These are phyloP conservation scores for Arenaria interpres DNA, from an alignment of 2,113 vertebrate species.

Conservation along the genomic window DNA sequence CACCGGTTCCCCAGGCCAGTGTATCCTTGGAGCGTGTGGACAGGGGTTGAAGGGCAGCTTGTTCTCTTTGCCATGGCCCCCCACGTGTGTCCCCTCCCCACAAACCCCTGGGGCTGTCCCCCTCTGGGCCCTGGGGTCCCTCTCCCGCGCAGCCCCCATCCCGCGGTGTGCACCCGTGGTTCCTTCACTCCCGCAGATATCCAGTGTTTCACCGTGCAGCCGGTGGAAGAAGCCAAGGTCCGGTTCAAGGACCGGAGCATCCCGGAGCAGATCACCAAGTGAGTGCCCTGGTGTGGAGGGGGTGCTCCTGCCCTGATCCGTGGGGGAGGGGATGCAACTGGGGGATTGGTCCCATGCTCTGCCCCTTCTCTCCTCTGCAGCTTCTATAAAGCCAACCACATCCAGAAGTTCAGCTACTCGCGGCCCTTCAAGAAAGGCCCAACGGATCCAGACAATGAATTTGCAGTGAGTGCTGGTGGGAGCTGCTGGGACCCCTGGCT, in stretches of 20 bases:
- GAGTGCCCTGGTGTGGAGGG: background rate
- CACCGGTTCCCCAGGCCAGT: constrained; percentile 9
- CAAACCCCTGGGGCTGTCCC: background rate
- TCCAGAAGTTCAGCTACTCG: constrained; percentile 65
- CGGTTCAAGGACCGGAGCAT: constrained; percentile 40
- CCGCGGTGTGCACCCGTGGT: fast-evolving
- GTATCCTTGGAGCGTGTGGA: constrained; percentile 1
- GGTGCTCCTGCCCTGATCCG: fast-evolving
- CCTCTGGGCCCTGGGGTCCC: no score
- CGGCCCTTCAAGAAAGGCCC: constrained; percentile 67
- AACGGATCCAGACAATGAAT: constrained; percentile 60
- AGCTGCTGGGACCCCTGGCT: background rate
- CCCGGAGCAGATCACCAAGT: constrained; percentile 66
- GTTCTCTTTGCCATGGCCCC: fast-evolving
- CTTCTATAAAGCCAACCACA: constrained; percentile 63
- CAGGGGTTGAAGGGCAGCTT: fast-evolving
- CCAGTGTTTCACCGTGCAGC: constrained; percentile 70
- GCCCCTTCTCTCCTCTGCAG: background rate
- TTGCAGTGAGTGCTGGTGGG: constrained; percentile 42
- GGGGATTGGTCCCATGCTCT: background rate
- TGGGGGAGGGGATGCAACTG: fast-evolving
- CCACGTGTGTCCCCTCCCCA: fast-evolving
- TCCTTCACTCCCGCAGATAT: constrained; percentile 66
- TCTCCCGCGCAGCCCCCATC: fast-evolving
- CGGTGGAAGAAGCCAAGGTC: background rate